These are phyloP conservation scores for Darevskia mixta DNA, from an alignment of 2,797 vertebrate species.

Conservation along the genomic window DNA sequence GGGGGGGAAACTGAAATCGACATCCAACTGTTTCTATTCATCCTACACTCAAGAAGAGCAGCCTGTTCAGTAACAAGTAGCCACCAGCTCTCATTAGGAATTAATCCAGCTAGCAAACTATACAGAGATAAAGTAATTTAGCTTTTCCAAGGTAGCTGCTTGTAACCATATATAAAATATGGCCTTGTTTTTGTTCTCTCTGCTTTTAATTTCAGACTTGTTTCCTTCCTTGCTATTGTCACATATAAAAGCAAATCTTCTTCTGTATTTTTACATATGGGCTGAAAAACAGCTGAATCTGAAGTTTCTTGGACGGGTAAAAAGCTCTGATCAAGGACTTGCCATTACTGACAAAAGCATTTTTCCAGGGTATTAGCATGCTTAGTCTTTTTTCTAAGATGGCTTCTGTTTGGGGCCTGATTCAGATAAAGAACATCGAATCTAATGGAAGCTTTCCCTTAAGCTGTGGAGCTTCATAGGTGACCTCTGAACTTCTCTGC, in stretches of 20 bases:
- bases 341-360: background rate
- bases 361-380: background rate
- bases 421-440: background rate
- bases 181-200: background rate
- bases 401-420: background rate
- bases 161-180: background rate
- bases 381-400: background rate
- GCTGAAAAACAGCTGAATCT: background rate
- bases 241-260: background rate
- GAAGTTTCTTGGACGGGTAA: background rate
- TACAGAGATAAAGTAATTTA: background rate
- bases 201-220: background rate
- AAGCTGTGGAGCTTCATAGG: background rate
- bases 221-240: background rate
- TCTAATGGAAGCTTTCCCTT: slow-evolving; percentile 16
- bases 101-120: background rate
- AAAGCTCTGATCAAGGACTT: background rate
- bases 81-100: background rate
- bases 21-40: background rate
- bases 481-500: slow-evolving; percentile 29
- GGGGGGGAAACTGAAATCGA: too few relatives aligned
- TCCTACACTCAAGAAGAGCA: background rate
- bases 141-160: background rate
- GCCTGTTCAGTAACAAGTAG: background rate
- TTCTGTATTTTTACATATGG: background rate